Base-by-base conservation (phyloP, 2,888 invertebrate genomes). In the Acronicta psi region DNA sequence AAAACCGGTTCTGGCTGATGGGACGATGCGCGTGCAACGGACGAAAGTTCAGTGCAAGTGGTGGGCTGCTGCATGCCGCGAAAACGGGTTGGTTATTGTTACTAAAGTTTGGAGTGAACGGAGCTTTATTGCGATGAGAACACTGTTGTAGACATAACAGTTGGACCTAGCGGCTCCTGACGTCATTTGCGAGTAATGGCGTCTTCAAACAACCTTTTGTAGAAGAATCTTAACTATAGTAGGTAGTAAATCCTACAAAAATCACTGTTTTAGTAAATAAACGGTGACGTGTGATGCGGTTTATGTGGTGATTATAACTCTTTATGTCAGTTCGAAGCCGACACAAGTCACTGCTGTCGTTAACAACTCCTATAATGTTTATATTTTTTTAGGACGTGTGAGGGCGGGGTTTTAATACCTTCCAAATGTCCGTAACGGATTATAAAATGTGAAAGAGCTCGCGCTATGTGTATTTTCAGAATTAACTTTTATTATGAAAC, bases 1-100 rank as follows among this genome's bases (percentile, higher is more conserved):
- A 59, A 73, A 86, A 88, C 88, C 85, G 87, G 88, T 87, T 83
- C 54, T 41, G 62, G 63, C 45, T 68, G 62, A 73, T 75, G 67
- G 57, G 62, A 71, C 59, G 64, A 53, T 59, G 69, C 63, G 75
- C 73, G 61, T 60, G 69, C 63, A 66, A 58, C 60, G 69, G 75
- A 73, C 73, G 69, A 70, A 69, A 68, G 74, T 72, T 68, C 66
- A 64, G 65, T 75, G 73, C 67, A 73, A 65, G 59, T 67, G 64
- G 70, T 50, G 64, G 54, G 59, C 41, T 45, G 64, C 50, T 25
- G 59, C 51, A 29, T 42, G 64, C 50, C 31, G 59, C 51, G 34
- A 60, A 53, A 55, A 53, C 38, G 47, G 40, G 49, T 59, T 50
- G 25, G 57, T 64, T 10, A 14, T 53, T 54, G 45, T 25, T 50